Conservation (phyloP, 2,797 vertebrate genomes). For the Scyliorhinus canicula region DNA sequence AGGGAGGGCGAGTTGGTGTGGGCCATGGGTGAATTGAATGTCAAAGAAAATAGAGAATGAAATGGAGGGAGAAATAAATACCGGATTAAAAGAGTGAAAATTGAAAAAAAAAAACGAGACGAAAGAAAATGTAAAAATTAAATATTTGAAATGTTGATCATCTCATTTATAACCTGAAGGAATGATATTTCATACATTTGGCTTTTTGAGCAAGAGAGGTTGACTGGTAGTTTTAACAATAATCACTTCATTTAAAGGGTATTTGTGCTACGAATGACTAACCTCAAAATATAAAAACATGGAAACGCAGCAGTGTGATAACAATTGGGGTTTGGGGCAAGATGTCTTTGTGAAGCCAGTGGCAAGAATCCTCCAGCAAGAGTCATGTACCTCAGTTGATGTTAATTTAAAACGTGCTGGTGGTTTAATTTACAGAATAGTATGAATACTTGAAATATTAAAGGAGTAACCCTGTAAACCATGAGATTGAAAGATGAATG, state of each 20-base stretch:
- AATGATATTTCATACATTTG: background rate
- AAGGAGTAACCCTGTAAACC: background rate
- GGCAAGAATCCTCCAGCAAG: background rate
- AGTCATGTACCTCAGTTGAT: background rate
- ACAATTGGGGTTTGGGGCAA: background rate
- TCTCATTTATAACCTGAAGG: background rate
- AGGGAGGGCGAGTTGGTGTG: background rate
- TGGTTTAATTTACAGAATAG: background rate
- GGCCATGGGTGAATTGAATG: background rate
- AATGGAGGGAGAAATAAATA: no score
- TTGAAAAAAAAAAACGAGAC: background rate
- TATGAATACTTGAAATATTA: background rate
- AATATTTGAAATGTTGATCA: background rate
- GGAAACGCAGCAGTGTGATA: no score
- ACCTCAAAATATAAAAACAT: background rate
- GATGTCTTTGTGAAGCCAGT: background rate
- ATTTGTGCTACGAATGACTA: background rate
- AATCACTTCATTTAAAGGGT: background rate
- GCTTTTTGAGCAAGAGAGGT: background rate
- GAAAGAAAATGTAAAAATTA: background rate
- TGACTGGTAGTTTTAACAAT: background rate
- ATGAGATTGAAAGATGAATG: background rate
- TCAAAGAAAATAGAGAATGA: background rate
- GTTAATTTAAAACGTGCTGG: background rate
- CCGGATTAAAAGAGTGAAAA: background rate